A percentile compares a stretch with the other conserved stretches of the same genome.
These are phyloP conservation scores for Amblyraja radiata DNA, from an alignment of 2,797 vertebrate species.

Conservation along the genomic window DNA sequence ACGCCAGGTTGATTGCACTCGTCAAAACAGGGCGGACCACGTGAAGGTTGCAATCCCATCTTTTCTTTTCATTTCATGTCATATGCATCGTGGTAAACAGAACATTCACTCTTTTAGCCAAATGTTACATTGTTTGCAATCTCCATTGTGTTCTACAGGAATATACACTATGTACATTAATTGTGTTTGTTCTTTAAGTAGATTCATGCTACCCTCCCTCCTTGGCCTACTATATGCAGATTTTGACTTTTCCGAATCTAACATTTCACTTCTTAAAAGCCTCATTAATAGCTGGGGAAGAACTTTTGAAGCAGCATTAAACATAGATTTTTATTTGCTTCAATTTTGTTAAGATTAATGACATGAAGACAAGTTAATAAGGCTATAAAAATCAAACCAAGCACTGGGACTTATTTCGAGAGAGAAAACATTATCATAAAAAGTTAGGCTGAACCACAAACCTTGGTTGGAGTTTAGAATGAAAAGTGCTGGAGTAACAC, in stretches of 20 bases:
- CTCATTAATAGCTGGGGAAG: neutral
- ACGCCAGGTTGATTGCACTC: no score
- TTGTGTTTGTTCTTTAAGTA: neutral
- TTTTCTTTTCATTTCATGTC: neutral
- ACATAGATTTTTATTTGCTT: neutral
- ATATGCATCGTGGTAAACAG: neutral
- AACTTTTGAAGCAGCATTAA: neutral
- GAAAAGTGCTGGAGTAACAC: no score
- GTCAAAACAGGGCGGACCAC: no score
- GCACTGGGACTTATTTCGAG: neutral
- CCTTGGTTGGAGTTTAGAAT: neutral
- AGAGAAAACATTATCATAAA: no score
- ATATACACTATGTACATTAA: neutral
- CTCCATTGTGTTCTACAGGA: neutral
- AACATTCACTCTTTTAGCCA: neutral
- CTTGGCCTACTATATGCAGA: neutral
- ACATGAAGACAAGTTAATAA: neutral
- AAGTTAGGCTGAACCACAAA: neutral
- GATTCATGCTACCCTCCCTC: neutral
- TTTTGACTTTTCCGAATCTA: neutral
- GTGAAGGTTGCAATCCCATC: neutral
- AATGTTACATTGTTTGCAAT: neutral
- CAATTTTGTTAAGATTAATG: neutral
- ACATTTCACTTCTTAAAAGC: neutral
- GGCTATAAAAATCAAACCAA: neutral